Base-by-base conservation (phyloP, 2,888 invertebrate genomes). In the Sisyra nigra region DNA sequence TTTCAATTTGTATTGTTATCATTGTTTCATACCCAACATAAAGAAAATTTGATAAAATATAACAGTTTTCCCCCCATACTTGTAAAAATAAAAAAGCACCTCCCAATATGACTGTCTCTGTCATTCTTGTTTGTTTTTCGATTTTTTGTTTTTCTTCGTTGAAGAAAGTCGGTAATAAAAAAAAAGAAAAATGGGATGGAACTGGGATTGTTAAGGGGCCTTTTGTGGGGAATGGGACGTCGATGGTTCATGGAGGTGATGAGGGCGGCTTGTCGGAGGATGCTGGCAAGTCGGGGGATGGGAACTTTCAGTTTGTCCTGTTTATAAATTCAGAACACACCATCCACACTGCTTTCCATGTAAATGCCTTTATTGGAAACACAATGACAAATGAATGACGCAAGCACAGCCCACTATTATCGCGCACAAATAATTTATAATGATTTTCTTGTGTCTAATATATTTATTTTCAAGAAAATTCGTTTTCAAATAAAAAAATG, bases 371-470 rank as follows among this genome's bases (percentile, higher is more conserved):
- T 41, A 41, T 41, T 41, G 41, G 41, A 41, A 41, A 41, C 32
- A 41, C 41, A 41, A 41, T 41, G 41, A 41, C 41, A 41, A 41
- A 41, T 41, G 41, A 41, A 41, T 41, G 41, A 41, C 41, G 41
- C 24, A 41, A 30, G 31, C 30, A 32, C 41, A 38, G 38, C 18
- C 38, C 11, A 38, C 41, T 29, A 41, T 32, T 31, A 32, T 41
- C 24, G 24, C 24, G 24, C 24, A 24, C 24, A 24, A 24, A 24
- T 24, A 24, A 24, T 24, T 24, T 24, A 24, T 24, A 24, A 24
- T 24, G 24, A 24, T 7, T 34, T 34, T 34, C 7, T 34, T 34
- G 8, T 11, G 7, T 34, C 15, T 34, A 34, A 14, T 34, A n/a
- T 34, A 34, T 34, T 11, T 5, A 11, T 34, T 24, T 24, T 24